Evolutionary conservation across 2,113 vertebrate genomes (phyloP), one percentile per base, ranked within the genome.

Genomic region (Rhea americana): DNA sequence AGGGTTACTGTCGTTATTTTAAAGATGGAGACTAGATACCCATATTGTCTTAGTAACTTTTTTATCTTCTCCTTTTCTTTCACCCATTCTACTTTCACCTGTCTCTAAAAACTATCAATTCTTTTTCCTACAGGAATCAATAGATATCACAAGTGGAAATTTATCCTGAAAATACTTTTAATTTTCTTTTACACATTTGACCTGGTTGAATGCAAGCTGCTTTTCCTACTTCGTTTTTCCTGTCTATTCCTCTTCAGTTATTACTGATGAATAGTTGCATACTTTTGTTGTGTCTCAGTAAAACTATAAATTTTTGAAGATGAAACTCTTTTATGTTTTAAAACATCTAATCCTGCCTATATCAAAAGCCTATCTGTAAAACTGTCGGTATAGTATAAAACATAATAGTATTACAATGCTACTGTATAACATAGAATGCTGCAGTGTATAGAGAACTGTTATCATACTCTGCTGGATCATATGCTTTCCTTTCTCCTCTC

Each of bases 361-460:
- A 61, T n/a, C 3, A 80, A 61, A 77, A 3, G 1, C 15, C 24
- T 80, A 26, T 39, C 53, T 17, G 11, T 66, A 35, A 45, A 73
- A 82, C 4, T 58, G 5, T 7, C 55, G 18, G 8, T 58, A 15
- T 43, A 55, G 19, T 2, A 6, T 50, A 39, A 16, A 79, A 9
- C 18, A 53, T 59, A 18, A n/a, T 1, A 74, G 26, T 37, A 80
- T 41, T 30, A 41, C 0, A 1, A 8, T 48, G 2, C 3, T 61
- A 63, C 7, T 35, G 11, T 8, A 35, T 35, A 45, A 2, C 0
- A 1, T 56, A 32, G 25, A 80, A n/a, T 58, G 19, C 1, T 56
- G 15, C 25, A 65, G 37, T 5, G 28, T 5, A 2, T 13, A 45
- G 74, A 68, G 19, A 30, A 41, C 13, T 1, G 71, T 2, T 63